Evolutionary conservation across 2,797 vertebrate species (phyloP).

Genomic region (Pogonophryne albipinna): DNA sequence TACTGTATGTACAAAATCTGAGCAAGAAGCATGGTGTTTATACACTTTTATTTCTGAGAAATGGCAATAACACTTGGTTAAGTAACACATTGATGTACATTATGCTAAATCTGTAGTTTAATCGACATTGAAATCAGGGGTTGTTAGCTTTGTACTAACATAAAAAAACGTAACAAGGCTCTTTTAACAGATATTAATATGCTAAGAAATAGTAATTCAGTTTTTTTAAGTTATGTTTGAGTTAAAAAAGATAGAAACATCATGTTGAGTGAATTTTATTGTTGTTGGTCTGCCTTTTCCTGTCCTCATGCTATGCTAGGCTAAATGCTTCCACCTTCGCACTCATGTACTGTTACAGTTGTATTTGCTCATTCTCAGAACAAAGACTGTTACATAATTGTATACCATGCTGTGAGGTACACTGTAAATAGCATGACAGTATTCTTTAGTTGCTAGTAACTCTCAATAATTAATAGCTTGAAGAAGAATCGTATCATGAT

Average conservation of each 20-base stretch:
- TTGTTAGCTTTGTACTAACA: background rate
- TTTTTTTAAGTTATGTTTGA: background rate
- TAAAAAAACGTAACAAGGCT: background rate
- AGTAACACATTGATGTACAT: background rate
- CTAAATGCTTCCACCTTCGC: background rate
- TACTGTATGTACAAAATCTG: constrained; percentile 34
- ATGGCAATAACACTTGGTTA: background rate
- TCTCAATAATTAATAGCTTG: background rate
- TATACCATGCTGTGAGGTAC: background rate
- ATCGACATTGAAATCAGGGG: background rate
- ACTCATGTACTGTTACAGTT: background rate
- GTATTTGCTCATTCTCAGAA: background rate
- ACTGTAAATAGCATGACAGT: background rate
- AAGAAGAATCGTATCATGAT: constrained; percentile 20
- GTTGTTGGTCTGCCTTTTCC: background rate
- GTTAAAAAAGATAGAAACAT: background rate
- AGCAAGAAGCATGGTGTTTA: constrained; percentile 38
- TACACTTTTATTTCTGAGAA: constrained; percentile 4
- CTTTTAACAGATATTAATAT: background rate
- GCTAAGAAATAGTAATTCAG: background rate
- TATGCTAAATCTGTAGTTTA: background rate
- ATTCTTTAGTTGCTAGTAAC: background rate
- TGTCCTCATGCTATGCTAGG: background rate
- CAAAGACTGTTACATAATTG: background rate
- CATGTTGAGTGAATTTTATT: background rate